Percentiles rank a stretch among this genome's conserved stretches.
These are phyloP conservation scores for Chamaea fasciata DNA, from an alignment of 2,113 vertebrate species.

Conservation along the genomic window DNA sequence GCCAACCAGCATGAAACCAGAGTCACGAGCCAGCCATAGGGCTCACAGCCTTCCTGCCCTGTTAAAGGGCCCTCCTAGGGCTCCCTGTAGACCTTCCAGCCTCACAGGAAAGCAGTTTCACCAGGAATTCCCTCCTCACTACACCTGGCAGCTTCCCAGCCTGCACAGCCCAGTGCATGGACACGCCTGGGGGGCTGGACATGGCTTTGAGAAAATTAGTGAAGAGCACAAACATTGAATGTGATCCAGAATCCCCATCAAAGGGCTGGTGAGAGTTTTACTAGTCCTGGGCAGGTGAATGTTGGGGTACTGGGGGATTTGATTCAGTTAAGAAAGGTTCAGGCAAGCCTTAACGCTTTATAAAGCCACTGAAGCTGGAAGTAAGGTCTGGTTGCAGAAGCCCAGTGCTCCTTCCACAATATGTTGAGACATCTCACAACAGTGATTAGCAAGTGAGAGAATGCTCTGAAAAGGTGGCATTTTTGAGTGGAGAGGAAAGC, in stretches of 20 bases:
- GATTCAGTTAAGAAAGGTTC: background rate
- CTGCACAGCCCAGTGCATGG: rapidly evolving
- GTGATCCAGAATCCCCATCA: background rate
- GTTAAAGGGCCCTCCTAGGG: background rate
- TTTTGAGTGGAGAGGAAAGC: background rate
- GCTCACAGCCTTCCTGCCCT: background rate
- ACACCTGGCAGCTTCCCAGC: background rate
- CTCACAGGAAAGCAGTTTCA: background rate
- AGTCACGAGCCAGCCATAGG: background rate
- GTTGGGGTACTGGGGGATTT: background rate
- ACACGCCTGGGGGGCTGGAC: background rate
- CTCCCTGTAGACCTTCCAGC: background rate
- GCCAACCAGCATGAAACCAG: background rate
- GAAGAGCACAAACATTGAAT: background rate
- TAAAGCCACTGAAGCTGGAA: background rate
- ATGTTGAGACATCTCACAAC: background rate
- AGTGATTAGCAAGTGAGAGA: background rate
- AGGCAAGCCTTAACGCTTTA: background rate
- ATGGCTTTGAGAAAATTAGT: background rate
- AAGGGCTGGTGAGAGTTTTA: background rate
- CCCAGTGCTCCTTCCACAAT: background rate
- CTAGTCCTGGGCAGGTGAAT: background rate
- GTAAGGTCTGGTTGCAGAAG: background rate
- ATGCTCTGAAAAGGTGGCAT: background rate
- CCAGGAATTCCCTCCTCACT: background rate